Conservation (phyloP, 2,113 vertebrate genomes). For the Psittacara wagleri region DNA sequence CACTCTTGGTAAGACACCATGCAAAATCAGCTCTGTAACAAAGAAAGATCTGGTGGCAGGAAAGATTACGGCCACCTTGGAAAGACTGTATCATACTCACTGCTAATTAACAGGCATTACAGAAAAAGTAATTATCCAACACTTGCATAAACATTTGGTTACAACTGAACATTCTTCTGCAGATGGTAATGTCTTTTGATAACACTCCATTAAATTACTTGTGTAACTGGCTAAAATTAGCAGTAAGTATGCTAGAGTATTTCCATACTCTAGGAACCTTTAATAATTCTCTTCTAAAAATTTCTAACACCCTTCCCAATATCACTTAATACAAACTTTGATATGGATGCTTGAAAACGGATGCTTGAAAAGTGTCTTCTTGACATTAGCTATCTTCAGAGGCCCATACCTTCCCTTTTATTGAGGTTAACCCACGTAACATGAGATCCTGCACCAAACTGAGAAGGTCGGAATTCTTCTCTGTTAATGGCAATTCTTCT, state of each 20-base stretch:
- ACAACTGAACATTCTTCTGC: background rate
- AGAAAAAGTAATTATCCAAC: background rate
- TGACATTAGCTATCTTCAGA: background rate
- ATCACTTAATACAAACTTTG: background rate
- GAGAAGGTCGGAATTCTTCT: background rate
- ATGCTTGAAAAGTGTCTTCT: background rate
- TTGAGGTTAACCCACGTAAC: background rate
- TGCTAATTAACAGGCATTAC: background rate
- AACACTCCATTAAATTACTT: background rate
- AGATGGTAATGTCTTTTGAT: background rate
- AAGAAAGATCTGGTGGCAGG: background rate
- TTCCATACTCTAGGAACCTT: background rate
- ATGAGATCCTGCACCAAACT: background rate
- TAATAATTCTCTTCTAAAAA: background rate
- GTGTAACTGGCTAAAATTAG: background rate
- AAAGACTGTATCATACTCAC: background rate
- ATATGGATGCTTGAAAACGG: background rate
- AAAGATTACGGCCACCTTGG: background rate
- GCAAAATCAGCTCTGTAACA: background rate
- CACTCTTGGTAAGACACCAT: background rate
- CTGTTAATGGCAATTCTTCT: background rate
- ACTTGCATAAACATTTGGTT: background rate
- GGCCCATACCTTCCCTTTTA: background rate
- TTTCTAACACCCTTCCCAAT: background rate
- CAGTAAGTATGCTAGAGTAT: background rate